Base-by-base conservation (phyloP, 1,140 invertebrate genomes). In the Musca vetustissima region DNA sequence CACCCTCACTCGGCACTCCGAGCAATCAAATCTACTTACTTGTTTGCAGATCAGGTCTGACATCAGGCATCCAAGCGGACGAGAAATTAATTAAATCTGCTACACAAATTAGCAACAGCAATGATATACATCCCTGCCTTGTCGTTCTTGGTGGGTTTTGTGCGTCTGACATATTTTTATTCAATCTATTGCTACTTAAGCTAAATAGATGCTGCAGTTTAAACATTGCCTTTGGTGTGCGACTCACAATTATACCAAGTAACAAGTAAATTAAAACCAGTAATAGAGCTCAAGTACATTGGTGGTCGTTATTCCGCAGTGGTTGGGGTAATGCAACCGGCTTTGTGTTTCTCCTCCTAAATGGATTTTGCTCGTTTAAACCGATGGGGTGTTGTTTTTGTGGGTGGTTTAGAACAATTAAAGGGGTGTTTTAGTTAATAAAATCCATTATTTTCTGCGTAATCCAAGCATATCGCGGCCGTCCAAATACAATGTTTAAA, bases 41-140 rank as follows among this genome's bases (percentile, higher is more conserved):
- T 32, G 79, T 72, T 73, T 75, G 77, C 70, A 81, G 76, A 77
- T 81, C 79, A 69, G 79, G 79, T 59, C 73, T 76, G 67, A 81
- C 75, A 76, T 81, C 79, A 71, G 79, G 79, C 77, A 81, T 81
- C 79, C 79, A 81, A 71, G 76, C 77, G 25, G 25, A 28, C 19
- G 32, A 21, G 61, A 64, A 47, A 47, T 47, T 48, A 17, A 65
- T 24, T 3, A 61, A 61, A 61, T 61, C 32, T 14, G 57, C 57
- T 17, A 61, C 13, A 36, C n/a, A 61, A 61, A 61, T 36, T 61
- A 61, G n/a, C 57, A 61, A 61, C 19, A 61, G 36, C 22, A 61
- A 61, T 43, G 57, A 48, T 64, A 66, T 28, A 64, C 32, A 70
- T 61, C 49, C 25, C 25, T 19, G 21, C n/a, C 28, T 65, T 53